Percentiles rank a stretch among this genome's conserved stretches.
These are phyloP conservation scores for Helicolenus hilgendorfi DNA, from an alignment of 2,797 vertebrate species.

Conservation along the genomic window DNA sequence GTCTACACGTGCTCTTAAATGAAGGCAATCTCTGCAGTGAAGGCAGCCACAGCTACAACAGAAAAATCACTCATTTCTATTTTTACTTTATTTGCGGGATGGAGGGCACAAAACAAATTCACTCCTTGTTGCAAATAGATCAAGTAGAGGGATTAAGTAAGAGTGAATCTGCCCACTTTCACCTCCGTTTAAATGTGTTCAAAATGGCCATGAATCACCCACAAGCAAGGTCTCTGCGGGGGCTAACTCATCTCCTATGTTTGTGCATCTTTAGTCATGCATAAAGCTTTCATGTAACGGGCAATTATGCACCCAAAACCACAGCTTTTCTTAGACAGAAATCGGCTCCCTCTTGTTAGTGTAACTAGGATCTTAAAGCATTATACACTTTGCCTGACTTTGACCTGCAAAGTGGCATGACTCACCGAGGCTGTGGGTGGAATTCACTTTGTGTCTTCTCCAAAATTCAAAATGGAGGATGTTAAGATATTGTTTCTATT, in stretches of 20 bases:
- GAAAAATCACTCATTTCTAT: not conserved
- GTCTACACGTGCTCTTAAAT: not conserved
- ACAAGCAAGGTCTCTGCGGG: not conserved
- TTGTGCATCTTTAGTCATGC: not conserved
- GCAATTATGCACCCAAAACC: not conserved
- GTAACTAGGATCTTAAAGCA: not conserved
- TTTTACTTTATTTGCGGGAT: not conserved
- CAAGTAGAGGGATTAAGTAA: not conserved
- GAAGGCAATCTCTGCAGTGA: not conserved
- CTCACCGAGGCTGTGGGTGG: not conserved
- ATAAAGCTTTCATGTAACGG: not conserved
- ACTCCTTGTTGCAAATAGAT: not conserved
- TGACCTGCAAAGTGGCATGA: not conserved
- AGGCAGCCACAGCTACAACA: not conserved
- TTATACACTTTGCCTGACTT: not conserved
- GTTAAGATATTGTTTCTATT: not conserved
- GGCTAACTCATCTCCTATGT: not conserved
- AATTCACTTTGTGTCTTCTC: not conserved
- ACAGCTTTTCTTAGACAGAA: not conserved
- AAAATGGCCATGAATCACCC: conserved; percentile 15
- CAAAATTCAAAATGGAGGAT: not conserved
- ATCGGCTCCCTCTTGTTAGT: not conserved
- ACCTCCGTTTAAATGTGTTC: not conserved
- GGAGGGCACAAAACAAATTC: not conserved
- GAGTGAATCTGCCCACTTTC: not conserved